These are phyloP conservation scores for Erebia ligea DNA, from an alignment of 2,888 invertebrate species.

Conservation along the genomic window DNA sequence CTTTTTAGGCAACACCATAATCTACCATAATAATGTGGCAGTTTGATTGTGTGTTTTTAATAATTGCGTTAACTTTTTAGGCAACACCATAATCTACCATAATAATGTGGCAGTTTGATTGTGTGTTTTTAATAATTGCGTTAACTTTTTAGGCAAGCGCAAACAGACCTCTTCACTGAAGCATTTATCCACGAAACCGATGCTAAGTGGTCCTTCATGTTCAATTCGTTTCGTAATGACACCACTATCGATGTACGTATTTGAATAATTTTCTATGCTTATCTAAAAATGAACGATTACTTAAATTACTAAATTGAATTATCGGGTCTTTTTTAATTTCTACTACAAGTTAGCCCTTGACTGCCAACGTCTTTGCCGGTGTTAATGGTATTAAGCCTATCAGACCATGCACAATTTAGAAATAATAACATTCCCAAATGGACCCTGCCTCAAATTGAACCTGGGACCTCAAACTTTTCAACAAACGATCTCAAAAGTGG, in stretches of 20 bases:
- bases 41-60: background rate
- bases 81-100: too few species aligned
- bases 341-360: too few species aligned
- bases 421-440: too few species aligned
- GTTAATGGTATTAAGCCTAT: too few species aligned
- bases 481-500: too few species aligned
- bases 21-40: too few species aligned
- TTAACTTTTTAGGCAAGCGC: conserved; percentile 62
- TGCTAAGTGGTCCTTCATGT: conserved; percentile 85
- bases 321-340: too few species aligned
- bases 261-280: background rate
- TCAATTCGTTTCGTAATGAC: conserved; percentile 76
- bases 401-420: too few species aligned
- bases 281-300: background rate
- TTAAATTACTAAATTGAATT: too few species aligned
- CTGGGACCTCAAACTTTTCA: too few species aligned
- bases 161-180: conserved; percentile 69
- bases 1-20: conserved; percentile 63
- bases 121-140: background rate
- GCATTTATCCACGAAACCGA: conserved; percentile 87
- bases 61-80: background rate
- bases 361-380: too few species aligned
- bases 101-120: background rate
- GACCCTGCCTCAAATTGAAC: too few species aligned
- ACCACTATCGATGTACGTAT: conserved; percentile 69